Conservation (phyloP, 2,797 vertebrate genomes). For the Scolopax rusticola region DNA sequence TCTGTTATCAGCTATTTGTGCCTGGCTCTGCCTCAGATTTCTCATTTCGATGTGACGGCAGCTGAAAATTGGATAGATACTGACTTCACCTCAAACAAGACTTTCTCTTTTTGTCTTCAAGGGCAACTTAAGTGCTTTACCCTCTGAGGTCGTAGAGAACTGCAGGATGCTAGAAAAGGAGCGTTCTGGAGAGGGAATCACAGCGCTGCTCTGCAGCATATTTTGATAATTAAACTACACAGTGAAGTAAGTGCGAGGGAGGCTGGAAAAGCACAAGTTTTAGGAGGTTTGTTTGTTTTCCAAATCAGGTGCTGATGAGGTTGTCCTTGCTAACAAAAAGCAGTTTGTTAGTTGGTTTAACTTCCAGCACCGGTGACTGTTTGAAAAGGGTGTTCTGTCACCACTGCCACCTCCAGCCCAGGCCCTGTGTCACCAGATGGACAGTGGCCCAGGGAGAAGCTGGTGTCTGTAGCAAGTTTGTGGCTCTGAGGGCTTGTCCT, state of each 20-base stretch:
- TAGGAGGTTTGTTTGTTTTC: neutral
- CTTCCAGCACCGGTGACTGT: neutral
- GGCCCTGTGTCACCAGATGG: fast-evolving
- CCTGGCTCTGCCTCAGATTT: slow-evolving; percentile 80
- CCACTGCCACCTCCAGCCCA: neutral
- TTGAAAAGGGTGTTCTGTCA: neutral
- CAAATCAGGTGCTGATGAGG: neutral
- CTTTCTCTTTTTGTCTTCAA: slow-evolving; percentile 73
- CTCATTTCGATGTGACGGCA: slow-evolving; percentile 82
- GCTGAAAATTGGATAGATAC: slow-evolving; percentile 82
- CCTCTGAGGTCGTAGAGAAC: slow-evolving; percentile 49
- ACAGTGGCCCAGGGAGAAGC: fast-evolving
- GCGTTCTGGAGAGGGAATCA: neutral
- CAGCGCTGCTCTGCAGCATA: neutral
- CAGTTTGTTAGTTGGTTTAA: neutral
- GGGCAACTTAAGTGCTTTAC: slow-evolving; percentile 69
- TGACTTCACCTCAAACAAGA: slow-evolving; percentile 74
- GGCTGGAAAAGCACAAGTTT: neutral
- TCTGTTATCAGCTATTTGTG: slow-evolving; percentile 80
- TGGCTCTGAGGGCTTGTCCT: neutral
- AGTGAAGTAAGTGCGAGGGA: neutral
- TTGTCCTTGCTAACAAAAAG: neutral
- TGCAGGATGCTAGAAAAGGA: slow-evolving; percentile 1
- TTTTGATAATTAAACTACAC: slow-evolving; percentile 12
- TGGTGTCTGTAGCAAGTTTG: neutral